phyloP scores from a whole-genome alignment of 1,140 invertebrate species.

The Wasmannia auropunctata region DNA sequence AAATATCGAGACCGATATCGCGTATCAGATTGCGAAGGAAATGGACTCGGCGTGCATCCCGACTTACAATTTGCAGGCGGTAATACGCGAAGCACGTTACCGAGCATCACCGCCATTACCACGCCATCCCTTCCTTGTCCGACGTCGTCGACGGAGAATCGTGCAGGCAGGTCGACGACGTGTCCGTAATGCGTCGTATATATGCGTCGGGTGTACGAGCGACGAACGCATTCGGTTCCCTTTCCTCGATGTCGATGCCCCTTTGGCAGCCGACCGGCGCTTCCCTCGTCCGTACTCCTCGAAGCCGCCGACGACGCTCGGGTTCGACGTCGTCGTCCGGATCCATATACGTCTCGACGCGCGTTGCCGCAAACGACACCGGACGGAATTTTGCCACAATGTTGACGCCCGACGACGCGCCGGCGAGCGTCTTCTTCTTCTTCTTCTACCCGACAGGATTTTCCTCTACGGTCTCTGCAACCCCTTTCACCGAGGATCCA shows the following conservation, averaged over 20 bases:
- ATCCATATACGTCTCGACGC: constrained; percentile 68
- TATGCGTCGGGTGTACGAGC: constrained; percentile 74
- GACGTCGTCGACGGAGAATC: not conserved
- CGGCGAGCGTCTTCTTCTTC: not conserved
- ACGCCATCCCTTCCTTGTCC: not conserved
- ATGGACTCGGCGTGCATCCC: not conserved
- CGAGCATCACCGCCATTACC: not conserved
- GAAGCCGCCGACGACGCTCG: constrained; percentile 38
- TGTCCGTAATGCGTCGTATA: constrained; percentile 78
- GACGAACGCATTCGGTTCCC: constrained; percentile 71
- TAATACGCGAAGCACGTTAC: constrained; percentile 40
- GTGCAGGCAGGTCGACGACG: constrained; percentile 48
- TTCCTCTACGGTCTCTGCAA: not conserved
- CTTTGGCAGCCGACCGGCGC: constrained; percentile 20
- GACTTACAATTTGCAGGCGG: constrained; percentile 29
- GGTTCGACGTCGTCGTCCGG: constrained; percentile 48
- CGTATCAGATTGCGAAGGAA: no score
- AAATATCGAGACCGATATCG: not conserved
- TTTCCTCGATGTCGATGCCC: constrained; percentile 63
- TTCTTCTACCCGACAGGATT: constrained; percentile 13
- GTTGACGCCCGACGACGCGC: not conserved
- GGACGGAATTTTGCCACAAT: constrained; percentile 40
- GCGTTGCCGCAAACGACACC: constrained; percentile 63
- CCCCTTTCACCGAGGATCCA: constrained; percentile 11
- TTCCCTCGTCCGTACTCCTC: constrained; percentile 55